These are phyloP conservation scores for Syrmaticus mikado DNA, from an alignment of 2,113 vertebrate genomes.

Conservation along the genomic window DNA sequence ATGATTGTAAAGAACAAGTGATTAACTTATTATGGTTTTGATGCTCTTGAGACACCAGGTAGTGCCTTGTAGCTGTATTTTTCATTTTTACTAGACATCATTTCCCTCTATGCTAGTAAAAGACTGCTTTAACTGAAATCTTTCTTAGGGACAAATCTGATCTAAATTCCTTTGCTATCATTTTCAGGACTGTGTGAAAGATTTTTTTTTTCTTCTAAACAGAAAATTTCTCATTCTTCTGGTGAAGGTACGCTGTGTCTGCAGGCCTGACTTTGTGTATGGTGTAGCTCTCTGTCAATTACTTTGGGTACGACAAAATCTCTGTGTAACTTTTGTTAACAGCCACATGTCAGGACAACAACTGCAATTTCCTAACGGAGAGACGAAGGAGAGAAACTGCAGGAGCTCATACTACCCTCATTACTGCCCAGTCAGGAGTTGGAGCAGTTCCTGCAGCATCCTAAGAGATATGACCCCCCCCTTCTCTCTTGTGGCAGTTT, in stretches of 20 bases:
- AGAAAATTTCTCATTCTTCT: not conserved
- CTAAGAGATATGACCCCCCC: not conserved
- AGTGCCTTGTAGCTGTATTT: not conserved
- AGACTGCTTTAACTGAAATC: not conserved
- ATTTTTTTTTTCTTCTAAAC: not conserved
- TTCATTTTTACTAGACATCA: not conserved
- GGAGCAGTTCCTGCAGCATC: not conserved
- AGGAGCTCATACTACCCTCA: not conserved
- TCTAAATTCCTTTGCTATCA: not conserved
- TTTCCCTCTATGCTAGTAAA: not conserved
- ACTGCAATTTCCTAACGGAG: not conserved
- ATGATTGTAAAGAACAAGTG: not conserved
- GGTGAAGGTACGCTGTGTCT: rapidly evolving
- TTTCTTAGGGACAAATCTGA: not conserved
- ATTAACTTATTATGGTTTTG: not conserved
- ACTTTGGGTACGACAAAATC: not conserved
- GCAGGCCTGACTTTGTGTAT: not conserved
- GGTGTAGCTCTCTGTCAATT: not conserved
- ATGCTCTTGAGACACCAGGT: not conserved
- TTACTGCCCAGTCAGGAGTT: not conserved
- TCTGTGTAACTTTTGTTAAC: not conserved
- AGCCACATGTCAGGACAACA: not conserved
- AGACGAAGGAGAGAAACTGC: not conserved
- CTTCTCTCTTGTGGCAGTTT: not conserved
- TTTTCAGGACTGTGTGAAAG: not conserved